These are phyloP conservation scores for Hystrix brachyura DNA, from an alignment of 2,113 vertebrate genomes.

Conservation along the genomic window DNA sequence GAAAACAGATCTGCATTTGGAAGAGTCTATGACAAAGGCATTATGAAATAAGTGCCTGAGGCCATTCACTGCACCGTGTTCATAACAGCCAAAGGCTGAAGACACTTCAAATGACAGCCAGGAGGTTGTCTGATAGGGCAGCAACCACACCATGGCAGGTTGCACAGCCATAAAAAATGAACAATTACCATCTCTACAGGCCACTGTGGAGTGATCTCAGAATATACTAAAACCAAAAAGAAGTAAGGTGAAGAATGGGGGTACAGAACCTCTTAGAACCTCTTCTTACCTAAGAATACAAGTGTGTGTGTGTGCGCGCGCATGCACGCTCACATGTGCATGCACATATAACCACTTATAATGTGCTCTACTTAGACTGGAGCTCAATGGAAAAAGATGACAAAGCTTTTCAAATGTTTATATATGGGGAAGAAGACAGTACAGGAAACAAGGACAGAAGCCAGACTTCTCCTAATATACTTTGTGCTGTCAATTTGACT, in stretches of 20 bases:
- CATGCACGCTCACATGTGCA: accelerated
- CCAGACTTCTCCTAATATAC: not conserved
- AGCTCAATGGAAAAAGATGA: not conserved
- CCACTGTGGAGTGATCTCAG: not conserved
- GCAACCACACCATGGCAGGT: not conserved
- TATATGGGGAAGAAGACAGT: not conserved
- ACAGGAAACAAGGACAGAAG: not conserved
- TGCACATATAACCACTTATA: not conserved
- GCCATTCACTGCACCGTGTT: accelerated
- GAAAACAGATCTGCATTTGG: not conserved
- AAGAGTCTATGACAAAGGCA: not conserved
- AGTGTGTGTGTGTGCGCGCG: not conserved
- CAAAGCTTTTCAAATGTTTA: not conserved
- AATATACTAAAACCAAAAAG: not conserved
- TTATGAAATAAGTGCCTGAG: not conserved
- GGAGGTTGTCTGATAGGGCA: not conserved
- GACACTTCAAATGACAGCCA: not conserved
- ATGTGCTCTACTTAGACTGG: not conserved
- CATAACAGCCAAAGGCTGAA: not conserved
- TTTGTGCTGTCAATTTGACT: not conserved
- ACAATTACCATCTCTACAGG: accelerated
- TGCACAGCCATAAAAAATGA: not conserved
- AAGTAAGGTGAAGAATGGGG: not conserved
- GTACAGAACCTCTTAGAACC: not conserved
- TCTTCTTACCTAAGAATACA: not conserved